These are phyloP conservation scores for Tillus elongatus DNA, from an alignment of 2,888 invertebrate genomes.

Conservation along the genomic window DNA sequence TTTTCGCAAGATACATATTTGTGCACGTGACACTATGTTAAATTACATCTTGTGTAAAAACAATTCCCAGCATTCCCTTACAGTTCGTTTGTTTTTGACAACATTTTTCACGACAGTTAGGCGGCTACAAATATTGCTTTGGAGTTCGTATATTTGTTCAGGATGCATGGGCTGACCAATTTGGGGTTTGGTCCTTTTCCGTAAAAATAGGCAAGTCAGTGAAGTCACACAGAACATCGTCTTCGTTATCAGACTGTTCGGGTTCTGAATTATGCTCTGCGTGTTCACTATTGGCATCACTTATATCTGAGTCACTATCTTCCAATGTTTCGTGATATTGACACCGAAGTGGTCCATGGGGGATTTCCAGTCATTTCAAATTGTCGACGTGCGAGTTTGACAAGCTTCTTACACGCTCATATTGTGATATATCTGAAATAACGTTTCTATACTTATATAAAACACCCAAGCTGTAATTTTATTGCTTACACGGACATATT, in stretches of 20 bases:
- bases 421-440: constrained; percentile 3
- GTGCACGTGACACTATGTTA: too few species aligned
- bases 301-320: too few species aligned
- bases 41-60: too few species aligned
- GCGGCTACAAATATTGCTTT: constrained; percentile 3
- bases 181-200: neutral
- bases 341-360: neutral
- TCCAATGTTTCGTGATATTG: too few species aligned
- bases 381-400: constrained; percentile 2
- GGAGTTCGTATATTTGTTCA: constrained; percentile 2
- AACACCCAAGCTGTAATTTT: too few species aligned
- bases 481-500: too few species aligned
- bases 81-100: too few species aligned
- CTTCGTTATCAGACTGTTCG: constrained; percentile 2
- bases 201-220: constrained; percentile 2
- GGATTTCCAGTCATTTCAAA: constrained; percentile 3
- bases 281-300: constrained; percentile 4
- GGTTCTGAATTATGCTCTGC: constrained; percentile 3
- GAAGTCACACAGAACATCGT: neutral
- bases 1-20: too few species aligned
- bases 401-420: too few species aligned
- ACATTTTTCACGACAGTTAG: too few species aligned
- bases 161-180: constrained; percentile 2
- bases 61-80: too few species aligned
- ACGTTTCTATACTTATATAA: neutral